These are phyloP conservation scores for Eupeodes corollae DNA, from an alignment of 1,140 invertebrate species.

Conservation along the genomic window DNA sequence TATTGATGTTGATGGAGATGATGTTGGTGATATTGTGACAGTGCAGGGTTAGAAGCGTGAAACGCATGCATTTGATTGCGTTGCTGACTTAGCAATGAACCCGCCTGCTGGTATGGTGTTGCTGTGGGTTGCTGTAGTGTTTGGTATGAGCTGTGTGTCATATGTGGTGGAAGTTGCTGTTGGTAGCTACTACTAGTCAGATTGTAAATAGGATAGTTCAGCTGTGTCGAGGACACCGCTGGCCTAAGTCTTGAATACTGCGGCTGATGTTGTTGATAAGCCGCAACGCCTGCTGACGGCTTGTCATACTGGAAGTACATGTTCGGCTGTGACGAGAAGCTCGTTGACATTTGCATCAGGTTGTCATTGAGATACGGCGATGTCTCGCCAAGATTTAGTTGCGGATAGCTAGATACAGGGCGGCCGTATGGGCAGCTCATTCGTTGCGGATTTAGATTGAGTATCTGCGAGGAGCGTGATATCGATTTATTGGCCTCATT, in stretches of 20 bases:
- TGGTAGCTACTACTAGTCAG: not conserved
- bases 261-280: constrained; percentile 11
- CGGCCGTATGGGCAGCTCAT: constrained; percentile 17
- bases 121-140: not conserved
- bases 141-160: not conserved
- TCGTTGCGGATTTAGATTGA: constrained; percentile 30
- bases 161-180: not conserved
- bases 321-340: constrained; percentile 36
- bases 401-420: constrained; percentile 32
- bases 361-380: constrained; percentile 35
- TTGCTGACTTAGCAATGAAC: constrained; percentile 17
- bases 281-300: constrained; percentile 8
- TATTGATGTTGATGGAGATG: constrained; percentile 3
- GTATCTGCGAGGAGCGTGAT: constrained; percentile 34
- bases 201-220: not conserved
- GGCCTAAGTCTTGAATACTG: constrained; percentile 1
- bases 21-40: constrained; percentile 29
- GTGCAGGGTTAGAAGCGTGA: constrained; percentile 36
- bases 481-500: constrained; percentile 37
- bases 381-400: constrained; percentile 27
- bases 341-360: constrained; percentile 33
- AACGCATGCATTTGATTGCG: constrained; percentile 32
- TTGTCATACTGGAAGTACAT: constrained; percentile 31
- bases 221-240: not conserved
- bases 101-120: constrained; percentile 3